A percentile compares a stretch with the other conserved stretches of the same genome.
Evolutionary conservation across 1,140 invertebrate species (phyloP).

Genomic region (Lysiphlebus fabarum): DNA sequence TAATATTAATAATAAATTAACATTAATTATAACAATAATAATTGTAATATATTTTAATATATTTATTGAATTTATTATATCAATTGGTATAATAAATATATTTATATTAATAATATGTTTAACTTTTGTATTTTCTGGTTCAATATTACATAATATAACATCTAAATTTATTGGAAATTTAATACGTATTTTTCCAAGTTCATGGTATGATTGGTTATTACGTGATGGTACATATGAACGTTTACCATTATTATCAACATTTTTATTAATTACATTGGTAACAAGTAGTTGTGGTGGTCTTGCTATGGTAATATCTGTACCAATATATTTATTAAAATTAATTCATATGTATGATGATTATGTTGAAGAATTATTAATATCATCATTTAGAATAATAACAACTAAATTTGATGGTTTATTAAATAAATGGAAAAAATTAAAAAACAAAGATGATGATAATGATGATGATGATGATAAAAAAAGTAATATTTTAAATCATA

Average conservation of each 20-base stretch:
- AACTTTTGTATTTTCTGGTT: constrained; percentile 58
- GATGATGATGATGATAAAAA: constrained; percentile 3
- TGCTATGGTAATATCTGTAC: constrained; percentile 51
- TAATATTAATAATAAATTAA: constrained; percentile 24
- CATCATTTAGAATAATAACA: constrained; percentile 36
- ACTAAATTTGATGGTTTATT: constrained; percentile 26
- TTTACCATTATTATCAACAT: constrained; percentile 53
- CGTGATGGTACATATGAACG: constrained; percentile 50
- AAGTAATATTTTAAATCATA: constrained; percentile 45
- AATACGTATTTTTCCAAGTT: constrained; percentile 51
- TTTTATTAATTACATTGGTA: constrained; percentile 51
- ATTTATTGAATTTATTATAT: constrained; percentile 43
- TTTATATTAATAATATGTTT: constrained; percentile 51
- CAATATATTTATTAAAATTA: constrained; percentile 55
- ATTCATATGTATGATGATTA: constrained; percentile 73
- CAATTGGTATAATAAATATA: constrained; percentile 53
- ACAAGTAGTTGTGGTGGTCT: constrained; percentile 59
- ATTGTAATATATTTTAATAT: constrained; percentile 30
- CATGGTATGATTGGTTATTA: constrained; percentile 58
- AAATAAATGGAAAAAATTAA: constrained; percentile 18
- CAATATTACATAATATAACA: constrained; percentile 58
- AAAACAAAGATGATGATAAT: constrained; percentile 11
- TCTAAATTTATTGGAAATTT: constrained; percentile 57
- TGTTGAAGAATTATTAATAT: constrained; percentile 61
- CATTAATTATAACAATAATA: constrained; percentile 34